Conservation (phyloP, 1,140 invertebrate species). For the Zaprionus inermis region DNA sequence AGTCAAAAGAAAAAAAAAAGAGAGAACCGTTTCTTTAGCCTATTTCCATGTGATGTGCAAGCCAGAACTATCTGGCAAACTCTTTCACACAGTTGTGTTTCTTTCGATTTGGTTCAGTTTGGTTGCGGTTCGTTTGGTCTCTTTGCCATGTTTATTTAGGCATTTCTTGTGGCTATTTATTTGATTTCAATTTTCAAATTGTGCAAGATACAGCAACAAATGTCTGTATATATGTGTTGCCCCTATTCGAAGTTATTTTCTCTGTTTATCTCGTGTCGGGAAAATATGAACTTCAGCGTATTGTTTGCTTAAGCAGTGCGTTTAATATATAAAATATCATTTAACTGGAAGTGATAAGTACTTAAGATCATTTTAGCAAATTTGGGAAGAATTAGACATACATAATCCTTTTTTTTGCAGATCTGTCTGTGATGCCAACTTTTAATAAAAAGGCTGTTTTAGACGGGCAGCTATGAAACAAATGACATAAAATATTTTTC, state of each 20-base stretch:
- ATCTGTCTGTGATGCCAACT: too few relatives aligned
- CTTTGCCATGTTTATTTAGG: constrained; percentile 65
- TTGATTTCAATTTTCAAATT: constrained; percentile 71
- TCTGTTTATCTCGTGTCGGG: constrained; percentile 41
- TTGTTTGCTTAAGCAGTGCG: constrained; percentile 9
- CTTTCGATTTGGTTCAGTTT: constrained; percentile 10
- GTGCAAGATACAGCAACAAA: constrained; percentile 50
- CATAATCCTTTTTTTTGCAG: too few relatives aligned
- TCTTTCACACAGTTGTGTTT: constrained; percentile 1
- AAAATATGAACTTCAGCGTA: constrained; percentile 48
- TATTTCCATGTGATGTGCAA: constrained; percentile 15
- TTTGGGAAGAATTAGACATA: too few relatives aligned
- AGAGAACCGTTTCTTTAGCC: constrained; percentile 29
- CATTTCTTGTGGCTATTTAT: constrained; percentile 74
- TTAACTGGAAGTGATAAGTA: not conserved
- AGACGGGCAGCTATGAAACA: too few relatives aligned
- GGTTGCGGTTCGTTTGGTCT: constrained; percentile 5
- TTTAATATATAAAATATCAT: not conserved
- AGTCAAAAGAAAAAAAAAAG: constrained; percentile 52
- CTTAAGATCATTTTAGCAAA: too few relatives aligned
- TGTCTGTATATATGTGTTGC: constrained; percentile 1
- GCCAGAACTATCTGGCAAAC: constrained; percentile 10
- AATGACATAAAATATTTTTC: too few relatives aligned
- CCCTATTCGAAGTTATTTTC: constrained; percentile 7
- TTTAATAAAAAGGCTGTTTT: too few relatives aligned